phyloP scores from a whole-genome alignment of 2,888 invertebrate species.

The Cephonodes hylas region DNA sequence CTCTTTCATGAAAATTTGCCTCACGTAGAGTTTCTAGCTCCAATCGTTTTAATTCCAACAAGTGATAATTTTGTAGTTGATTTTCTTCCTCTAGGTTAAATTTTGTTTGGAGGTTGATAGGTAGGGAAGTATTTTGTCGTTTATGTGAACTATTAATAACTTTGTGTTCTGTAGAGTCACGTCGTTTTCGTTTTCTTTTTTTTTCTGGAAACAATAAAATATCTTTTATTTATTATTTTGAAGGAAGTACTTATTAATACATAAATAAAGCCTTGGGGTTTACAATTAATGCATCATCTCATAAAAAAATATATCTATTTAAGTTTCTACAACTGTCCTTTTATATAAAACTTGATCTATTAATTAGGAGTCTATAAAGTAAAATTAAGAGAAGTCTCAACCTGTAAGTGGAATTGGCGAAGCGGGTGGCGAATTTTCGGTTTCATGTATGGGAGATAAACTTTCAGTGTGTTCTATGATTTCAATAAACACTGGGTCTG shows the following conservation, averaged over 20 bases:
- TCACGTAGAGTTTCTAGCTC: constrained; percentile 2
- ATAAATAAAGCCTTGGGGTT: no score
- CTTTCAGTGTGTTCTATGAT: background rate
- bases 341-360: background rate
- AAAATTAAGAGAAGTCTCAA: background rate
- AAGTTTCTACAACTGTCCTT: no score
- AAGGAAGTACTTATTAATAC: no score
- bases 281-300: no score
- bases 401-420: background rate
- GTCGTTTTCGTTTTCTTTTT: background rate
- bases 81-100: background rate
- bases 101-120: background rate
- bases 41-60: background rate
- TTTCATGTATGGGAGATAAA: background rate
- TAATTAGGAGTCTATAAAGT: background rate
- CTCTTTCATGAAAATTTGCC: background rate
- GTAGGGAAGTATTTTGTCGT: background rate
- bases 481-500: background rate
- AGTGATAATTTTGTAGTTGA: background rate
- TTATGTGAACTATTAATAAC: background rate
- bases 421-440: background rate
- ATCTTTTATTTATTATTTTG: background rate
- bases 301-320: no score
- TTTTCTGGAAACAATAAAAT: background rate
- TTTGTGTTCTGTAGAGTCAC: background rate